Base-by-base conservation (phyloP, 2,888 invertebrate species). In the Adineta ricciae region DNA sequence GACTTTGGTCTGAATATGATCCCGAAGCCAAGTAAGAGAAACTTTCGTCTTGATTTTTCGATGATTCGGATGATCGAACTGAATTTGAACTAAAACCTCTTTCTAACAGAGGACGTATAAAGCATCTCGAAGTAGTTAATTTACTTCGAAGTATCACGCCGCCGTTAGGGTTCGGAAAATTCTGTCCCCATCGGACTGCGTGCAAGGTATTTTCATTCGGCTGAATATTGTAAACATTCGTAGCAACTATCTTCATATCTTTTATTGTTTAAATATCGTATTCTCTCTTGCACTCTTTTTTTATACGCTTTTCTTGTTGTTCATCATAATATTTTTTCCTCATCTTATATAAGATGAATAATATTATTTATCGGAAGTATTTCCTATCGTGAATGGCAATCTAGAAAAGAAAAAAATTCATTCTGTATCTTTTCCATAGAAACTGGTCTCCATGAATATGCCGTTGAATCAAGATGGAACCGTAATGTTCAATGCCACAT, bases 381-480 rank as follows among this genome's bases (percentile, higher is more conserved):
- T n/a, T n/a, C n/a, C n/a, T n/a, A n/a, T n/a, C n/a, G n/a, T n/a
- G n/a, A n/a, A n/a, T n/a, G 88, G 93, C 99, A 87, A 99, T 11
- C 9, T 83, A 7, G 36, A n/a, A n/a, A n/a, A n/a, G n/a, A n/a
- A 83, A 11, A 38, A n/a, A 83, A 16, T n/a, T 41, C 8, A 41
- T 24, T n/a, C 21, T 83, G 5, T 36, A 83, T 8, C 2, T 36
- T 27, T 24, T 46, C 46, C 5, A 46, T 91, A 94, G 93, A 93
- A 97, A 86, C 92, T 99, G 84, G 98, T 99, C 19, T 96, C 97
- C 0, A 99, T 99, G 98, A 99, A 99, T 90, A 99, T 99, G 99
- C 99, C 99, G 0, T 92, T 99, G 85, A 99, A 99, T 90, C 96
- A 96, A 87, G 99, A 99, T 89, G 99, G 99, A 3, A 99, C 98